Evolutionary conservation across 2,113 vertebrate species (phyloP).

Genomic region (Atlantisia rogersi): DNA sequence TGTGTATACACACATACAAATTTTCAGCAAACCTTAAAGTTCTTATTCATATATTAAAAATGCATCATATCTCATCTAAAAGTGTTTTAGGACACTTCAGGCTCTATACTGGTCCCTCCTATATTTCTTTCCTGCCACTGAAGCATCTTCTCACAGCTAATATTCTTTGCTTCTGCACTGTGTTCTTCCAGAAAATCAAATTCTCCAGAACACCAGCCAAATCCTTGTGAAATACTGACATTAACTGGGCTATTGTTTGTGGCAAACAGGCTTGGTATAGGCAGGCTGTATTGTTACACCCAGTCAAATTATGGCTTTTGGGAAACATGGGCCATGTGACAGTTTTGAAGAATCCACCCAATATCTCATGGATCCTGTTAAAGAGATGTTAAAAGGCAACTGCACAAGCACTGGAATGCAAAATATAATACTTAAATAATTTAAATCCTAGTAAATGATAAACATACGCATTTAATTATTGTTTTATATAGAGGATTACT

Average conservation of each 20-base stretch:
- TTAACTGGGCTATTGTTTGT: not conserved
- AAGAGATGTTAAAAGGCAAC: not conserved
- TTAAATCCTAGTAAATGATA: not conserved
- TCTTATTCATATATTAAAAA: not conserved
- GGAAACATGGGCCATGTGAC: not conserved
- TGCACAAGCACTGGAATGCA: not conserved
- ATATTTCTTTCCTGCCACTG: not conserved
- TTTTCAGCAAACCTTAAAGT: not conserved
- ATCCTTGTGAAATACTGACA: not conserved
- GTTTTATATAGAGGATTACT: not conserved
- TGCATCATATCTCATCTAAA: not conserved
- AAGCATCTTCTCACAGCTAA: not conserved
- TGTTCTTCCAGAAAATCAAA: not conserved
- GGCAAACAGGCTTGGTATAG: not conserved
- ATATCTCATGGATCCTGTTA: not conserved
- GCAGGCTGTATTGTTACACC: not conserved
- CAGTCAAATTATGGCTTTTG: not conserved
- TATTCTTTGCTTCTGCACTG: not conserved
- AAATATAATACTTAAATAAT: not conserved
- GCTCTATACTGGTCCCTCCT: not conserved
- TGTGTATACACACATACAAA: accelerated
- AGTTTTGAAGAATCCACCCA: not conserved
- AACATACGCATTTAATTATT: not conserved
- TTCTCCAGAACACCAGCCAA: not conserved
- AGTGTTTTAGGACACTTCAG: not conserved